A percentile compares a stretch with the other conserved stretches of the same genome.
phyloP scores from a whole-genome alignment of 2,113 vertebrate genomes.

The Lepisosteus osseus region DNA sequence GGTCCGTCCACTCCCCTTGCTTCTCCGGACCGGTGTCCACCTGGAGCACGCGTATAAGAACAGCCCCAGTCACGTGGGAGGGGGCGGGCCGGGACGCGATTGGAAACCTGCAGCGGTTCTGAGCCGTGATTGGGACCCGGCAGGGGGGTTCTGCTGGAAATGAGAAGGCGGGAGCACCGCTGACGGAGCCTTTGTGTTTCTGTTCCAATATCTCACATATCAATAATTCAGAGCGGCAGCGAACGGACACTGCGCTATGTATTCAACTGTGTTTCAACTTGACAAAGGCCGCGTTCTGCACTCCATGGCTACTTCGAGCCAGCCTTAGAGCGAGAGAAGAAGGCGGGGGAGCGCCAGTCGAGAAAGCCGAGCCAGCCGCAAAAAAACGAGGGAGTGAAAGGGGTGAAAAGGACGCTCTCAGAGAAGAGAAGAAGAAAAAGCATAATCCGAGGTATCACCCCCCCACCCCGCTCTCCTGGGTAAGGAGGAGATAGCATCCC shows the following conservation, averaged over 20 bases:
- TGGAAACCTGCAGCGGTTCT: constrained; percentile 56
- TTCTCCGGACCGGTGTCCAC: constrained; percentile 25
- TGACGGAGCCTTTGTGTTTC: constrained; percentile 74
- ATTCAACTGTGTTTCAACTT: constrained; percentile 58
- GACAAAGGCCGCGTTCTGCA: constrained; percentile 60
- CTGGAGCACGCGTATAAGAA: constrained; percentile 35
- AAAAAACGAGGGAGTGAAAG: constrained; percentile 9
- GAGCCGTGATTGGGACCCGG: constrained; percentile 53
- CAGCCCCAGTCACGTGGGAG: constrained; percentile 24
- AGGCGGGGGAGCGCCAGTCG: constrained; percentile 30
- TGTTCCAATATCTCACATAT: constrained; percentile 73
- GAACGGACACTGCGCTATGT: constrained; percentile 74
- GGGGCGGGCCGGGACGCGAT: constrained; percentile 51
- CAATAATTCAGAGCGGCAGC: constrained; percentile 77
- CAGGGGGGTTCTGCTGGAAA: constrained; percentile 40
- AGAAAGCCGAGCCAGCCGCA: constrained; percentile 22
- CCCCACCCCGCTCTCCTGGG: too few species aligned
- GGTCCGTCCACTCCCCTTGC: constrained; percentile 15
- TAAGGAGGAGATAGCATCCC: neutral
- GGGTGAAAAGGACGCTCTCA: constrained; percentile 12
- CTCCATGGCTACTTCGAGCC: constrained; percentile 44
- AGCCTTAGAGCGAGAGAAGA: constrained; percentile 51
- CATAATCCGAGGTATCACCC: neutral
- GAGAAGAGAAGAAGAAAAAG: constrained; percentile 8
- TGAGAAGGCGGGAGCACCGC: constrained; percentile 45